Base-by-base conservation (phyloP, 1,140 invertebrate genomes). In the Pteromalus puparum region DNA sequence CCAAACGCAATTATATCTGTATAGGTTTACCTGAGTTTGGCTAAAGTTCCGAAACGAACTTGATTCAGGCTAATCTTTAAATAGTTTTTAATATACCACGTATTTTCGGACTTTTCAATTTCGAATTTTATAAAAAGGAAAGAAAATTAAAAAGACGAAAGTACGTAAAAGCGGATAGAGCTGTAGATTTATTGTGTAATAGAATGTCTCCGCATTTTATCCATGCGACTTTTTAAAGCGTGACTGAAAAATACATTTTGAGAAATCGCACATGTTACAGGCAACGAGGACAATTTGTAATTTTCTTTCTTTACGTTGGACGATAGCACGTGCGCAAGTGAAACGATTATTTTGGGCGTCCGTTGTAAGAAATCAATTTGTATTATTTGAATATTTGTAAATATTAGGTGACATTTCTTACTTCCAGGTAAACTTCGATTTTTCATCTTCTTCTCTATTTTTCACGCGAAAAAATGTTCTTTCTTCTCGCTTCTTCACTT, bases 351-450 rank as follows among this genome's bases (percentile, higher is more conserved):
- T 53, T 81, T 81, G 38, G 18, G 34, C 61, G 84, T 38, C 82
- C 80, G 28, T 28, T 82, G 74, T 73, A 68, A 46, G 24, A 72
- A 82, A 85, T 78, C 30, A 82, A 85, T 82, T 82, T 85, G 79
- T 85, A 85, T 85, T 85, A 85, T 82, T 85, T 85, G 84, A 85
- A 85, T 85, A 82, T 79, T 85, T 85, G 84, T 85, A 85, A 75
- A 85, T 85, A 85, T 78, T 85, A 85, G 84, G 80, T 82, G 75
- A 85, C 61, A 77, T 85, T 80, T 84, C 42, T 80, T 42, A 81
- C 80, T 82, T 82, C 74, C 75, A 78, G 28, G 82, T 74, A 7
- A 78, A 78, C 18, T 67, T 48, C 18, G 65, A 85, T 24, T 67
- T 79, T 82, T 68, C 24, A 34, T 79, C 48, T 75, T 67, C 46